These are phyloP conservation scores for Zaprionus nigranus DNA, from an alignment of 1,140 invertebrate species.

Conservation along the genomic window DNA sequence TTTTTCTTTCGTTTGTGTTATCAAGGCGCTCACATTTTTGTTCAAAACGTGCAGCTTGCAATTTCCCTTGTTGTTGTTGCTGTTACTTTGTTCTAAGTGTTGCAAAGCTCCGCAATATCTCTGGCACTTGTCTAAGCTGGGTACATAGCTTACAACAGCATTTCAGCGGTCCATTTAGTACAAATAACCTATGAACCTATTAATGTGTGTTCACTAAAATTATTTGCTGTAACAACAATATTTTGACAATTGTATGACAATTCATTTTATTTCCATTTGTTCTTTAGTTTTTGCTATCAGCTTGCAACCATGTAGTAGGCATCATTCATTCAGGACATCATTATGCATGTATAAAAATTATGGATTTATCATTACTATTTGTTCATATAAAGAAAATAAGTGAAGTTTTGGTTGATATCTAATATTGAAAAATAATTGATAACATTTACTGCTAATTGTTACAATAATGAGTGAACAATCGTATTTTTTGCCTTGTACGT, in stretches of 20 bases:
- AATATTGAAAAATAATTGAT: too few relatives aligned
- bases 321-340: background rate
- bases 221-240: background rate
- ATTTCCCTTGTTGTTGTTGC: conserved; percentile 46
- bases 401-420: too few relatives aligned
- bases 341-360: too few relatives aligned
- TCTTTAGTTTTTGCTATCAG: background rate
- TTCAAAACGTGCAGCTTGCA: conserved; percentile 75
- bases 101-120: conserved; percentile 25
- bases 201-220: background rate
- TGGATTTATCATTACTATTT: too few relatives aligned
- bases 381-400: too few relatives aligned
- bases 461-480: too few relatives aligned
- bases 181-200: conserved; percentile 4
- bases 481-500: background rate
- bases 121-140: conserved; percentile 13
- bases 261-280: background rate
- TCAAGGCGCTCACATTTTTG: conserved; percentile 59
- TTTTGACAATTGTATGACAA: conserved; percentile 8
- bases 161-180: background rate
- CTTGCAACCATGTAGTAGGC: background rate
- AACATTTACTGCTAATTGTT: too few relatives aligned
- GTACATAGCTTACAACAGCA: conserved; percentile 8
- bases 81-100: conserved; percentile 26
- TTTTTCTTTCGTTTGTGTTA: conserved; percentile 52